Base-by-base conservation (phyloP, 2,113 vertebrate genomes). In the Atractosteus spatula region DNA sequence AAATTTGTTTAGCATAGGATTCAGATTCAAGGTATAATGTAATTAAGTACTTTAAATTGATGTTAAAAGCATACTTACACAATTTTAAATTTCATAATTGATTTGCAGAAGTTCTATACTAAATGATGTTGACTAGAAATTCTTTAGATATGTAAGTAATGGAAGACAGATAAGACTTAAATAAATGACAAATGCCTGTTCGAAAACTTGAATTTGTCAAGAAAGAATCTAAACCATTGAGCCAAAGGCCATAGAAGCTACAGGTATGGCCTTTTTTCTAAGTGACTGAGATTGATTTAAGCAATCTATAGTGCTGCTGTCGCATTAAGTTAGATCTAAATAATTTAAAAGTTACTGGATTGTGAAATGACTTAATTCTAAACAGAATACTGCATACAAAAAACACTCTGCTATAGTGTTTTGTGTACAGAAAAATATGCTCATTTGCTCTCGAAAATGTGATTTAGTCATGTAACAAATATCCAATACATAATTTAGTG, bases 241-340 rank as follows among this genome's bases (percentile, higher is more conserved):
- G 87, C 83, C 84, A 90, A 88, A 90, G 86, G 88, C 85, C 84
- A 84, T 12, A 17, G 78, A 81, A 84, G 83, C 89, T 85, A 89
- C 88, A 91, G 90, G 88, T 91, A 65, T 82, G 74, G 86, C 81
- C 84, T 87, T 82, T 57, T 83, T 59, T 76, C 10, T 47, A 45
- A 29, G 84, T 87, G 91, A 91, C 88, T 82, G 85, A 90, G 90
- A 93, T 90, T 84, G 88, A 93, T 93, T 80, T 86, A 76, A 79
- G 89, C 89, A 92, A 91, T 92, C 89, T 90, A 86, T 79, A 77
- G 76, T 68, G 80, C 83, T 79, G 77, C 78, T 78, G 71, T 88
- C 76, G 83, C 82, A 80, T 80, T 87, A 89, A 91, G 88, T 90
- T 77, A 82, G 77, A 87, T 86, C 85, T 92, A 87, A 92, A 92